Evolutionary conservation across 2,113 vertebrate genomes (phyloP), one percentile per base, ranked within the genome.

Genomic region (Mobula hypostoma): DNA sequence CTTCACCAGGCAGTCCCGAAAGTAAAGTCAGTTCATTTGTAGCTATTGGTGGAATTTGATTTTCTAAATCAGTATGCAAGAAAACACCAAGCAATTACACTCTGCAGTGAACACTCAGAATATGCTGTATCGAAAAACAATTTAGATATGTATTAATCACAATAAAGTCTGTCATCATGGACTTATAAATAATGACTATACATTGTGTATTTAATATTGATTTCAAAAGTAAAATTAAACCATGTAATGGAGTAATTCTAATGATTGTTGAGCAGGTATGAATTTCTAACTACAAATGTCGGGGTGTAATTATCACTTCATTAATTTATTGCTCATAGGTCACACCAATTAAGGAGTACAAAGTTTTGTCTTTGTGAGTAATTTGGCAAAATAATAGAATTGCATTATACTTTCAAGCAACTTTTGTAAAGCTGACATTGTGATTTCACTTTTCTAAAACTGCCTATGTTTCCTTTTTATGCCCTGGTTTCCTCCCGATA

Each of bases 61-160:
- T 87, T n/a, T 63, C 12, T 61, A 63, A 87, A 29, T 63, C 29
- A 15, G 83, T 11, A 61, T 27, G 48, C 24, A 29, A 61, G 56
- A 56, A 87, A 14, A 72, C 68, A 40, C 91, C 3, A 27, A 92
- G 15, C 66, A 56, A 48, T 8, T 56, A 48, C 3, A 29, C 36
- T 48, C 70, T 74, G 68, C 48, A 12, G 14, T 56, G 68, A 93
- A 27, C 21, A 93, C 36, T 74, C 11, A 74, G 91, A 29, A 70
- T 17, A 74, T 70, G 14, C 91, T 93, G 91, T 24, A 74, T 93
- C 91, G 11, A 93, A 93, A 93, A 74, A 68, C 70, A 74, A 93
- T 93, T 93, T 93, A 74, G 36, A 93, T 40, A 74, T 56, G 91
- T 3, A 93, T 93, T 74, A 93, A 93, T 93, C 91, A 93, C 91